Percentiles rank a stretch among this genome's conserved stretches.
phyloP scores from a whole-genome alignment of 2,113 vertebrate species.

The Boleophthalmus pectinirostris region DNA sequence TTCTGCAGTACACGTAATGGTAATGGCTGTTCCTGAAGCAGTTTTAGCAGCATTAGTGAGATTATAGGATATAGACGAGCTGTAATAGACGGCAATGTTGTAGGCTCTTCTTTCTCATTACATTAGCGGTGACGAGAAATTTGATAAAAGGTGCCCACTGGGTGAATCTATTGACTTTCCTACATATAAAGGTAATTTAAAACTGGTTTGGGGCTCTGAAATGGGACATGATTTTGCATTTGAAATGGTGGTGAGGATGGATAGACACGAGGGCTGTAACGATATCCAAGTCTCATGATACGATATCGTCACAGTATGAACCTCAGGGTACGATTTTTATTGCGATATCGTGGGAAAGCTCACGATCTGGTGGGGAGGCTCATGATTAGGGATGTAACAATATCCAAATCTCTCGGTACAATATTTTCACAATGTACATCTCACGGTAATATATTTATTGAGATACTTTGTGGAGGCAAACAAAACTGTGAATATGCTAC shows the following conservation, averaged over 20 bases:
- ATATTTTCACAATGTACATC: no score
- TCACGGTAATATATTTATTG: no score
- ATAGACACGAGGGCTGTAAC: no score
- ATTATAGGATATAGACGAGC: not conserved
- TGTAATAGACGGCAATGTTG: not conserved
- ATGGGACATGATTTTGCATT: not conserved
- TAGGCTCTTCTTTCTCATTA: not conserved
- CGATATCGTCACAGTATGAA: no score
- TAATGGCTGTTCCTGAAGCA: constrained; percentile 17
- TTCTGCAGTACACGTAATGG: not conserved
- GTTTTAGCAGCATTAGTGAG: constrained; percentile 21
- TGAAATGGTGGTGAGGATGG: not conserved
- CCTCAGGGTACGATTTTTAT: no score
- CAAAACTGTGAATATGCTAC: no score
- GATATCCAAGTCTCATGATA: no score
- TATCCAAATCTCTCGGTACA: no score
- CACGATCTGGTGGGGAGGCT: no score
- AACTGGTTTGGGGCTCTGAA: not conserved
- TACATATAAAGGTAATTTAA: not conserved
- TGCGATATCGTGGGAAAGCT: no score
- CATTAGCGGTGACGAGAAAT: not conserved
- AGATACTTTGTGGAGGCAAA: no score
- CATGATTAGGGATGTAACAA: no score
- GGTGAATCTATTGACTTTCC: not conserved
- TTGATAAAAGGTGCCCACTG: not conserved